These are phyloP conservation scores for Strix aluco DNA, from an alignment of 2,113 vertebrate species.

Conservation along the genomic window DNA sequence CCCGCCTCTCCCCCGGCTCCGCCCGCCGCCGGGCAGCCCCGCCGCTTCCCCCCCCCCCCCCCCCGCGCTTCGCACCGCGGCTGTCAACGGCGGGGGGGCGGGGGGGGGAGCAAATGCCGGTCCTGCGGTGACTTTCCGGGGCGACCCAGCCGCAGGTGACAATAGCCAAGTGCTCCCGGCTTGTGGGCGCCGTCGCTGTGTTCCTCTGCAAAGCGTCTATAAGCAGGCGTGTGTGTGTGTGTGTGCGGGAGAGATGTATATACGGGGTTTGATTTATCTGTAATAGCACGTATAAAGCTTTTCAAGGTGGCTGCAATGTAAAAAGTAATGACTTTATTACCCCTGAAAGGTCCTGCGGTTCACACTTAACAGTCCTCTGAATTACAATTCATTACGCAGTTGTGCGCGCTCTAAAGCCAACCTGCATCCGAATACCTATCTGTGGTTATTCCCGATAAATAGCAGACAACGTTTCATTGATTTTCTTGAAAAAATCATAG, in stretches of 20 bases:
- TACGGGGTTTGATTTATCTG: slow-evolving; percentile 46
- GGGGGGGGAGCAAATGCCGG: too few species aligned
- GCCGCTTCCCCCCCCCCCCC: not conserved
- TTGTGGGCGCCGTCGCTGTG: not conserved
- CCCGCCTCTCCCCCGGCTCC: not conserved
- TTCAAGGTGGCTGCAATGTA: slow-evolving; percentile 69
- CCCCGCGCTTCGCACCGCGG: too few species aligned
- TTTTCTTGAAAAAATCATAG: slow-evolving; percentile 67
- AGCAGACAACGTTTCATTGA: slow-evolving; percentile 70
- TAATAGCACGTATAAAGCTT: slow-evolving; percentile 66
- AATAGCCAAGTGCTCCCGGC: not conserved
- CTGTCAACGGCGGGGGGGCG: too few species aligned
- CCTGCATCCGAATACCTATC: slow-evolving; percentile 59
- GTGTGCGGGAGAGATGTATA: not conserved
- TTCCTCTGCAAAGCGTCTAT: not conserved
- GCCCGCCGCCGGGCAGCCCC: not conserved
- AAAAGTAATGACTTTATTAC: slow-evolving; percentile 79
- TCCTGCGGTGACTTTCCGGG: not conserved
- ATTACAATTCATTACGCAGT: slow-evolving; percentile 75
- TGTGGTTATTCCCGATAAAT: slow-evolving; percentile 70
- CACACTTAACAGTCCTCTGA: slow-evolving; percentile 72
- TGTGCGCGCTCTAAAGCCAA: slow-evolving; percentile 56
- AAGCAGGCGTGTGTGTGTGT: not conserved
- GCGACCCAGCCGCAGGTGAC: not conserved
- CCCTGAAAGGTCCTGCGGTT: slow-evolving; percentile 77